phyloP scores from a whole-genome alignment of 2,888 invertebrate genomes.

The Plagiodera versicolora region DNA sequence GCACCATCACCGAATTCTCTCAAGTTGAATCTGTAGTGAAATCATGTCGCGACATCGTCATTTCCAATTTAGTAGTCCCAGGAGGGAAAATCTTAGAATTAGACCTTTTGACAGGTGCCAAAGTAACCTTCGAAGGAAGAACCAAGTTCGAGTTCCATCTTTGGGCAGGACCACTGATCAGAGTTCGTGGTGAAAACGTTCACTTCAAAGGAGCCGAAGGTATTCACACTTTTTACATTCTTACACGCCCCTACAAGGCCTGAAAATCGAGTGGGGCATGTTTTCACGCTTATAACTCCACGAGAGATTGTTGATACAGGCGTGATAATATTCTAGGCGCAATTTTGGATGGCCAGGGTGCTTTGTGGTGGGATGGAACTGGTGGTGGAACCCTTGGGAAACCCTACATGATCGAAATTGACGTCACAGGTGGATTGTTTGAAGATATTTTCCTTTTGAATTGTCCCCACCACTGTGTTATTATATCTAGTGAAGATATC shows the following conservation, averaged over 20 bases:
- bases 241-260: too few species aligned
- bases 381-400: constrained; percentile 14
- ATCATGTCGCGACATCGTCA: constrained; percentile 17
- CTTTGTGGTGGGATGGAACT: constrained; percentile 17
- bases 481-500: constrained; percentile 22
- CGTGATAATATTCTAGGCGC: constrained; percentile 8
- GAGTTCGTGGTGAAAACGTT: constrained; percentile 19
- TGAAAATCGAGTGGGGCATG: too few species aligned
- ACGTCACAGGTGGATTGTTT: constrained; percentile 22
- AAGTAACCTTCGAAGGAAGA: constrained; percentile 20
- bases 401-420: constrained; percentile 20
- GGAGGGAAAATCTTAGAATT: constrained; percentile 17
- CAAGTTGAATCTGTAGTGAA: constrained; percentile 11
- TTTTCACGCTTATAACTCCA: too few species aligned
- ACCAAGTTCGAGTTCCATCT: constrained; percentile 17
- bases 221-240: background rate
- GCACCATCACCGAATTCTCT: constrained; percentile 17
- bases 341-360: constrained; percentile 19
- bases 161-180: constrained; percentile 23
- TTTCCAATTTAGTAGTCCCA: constrained; percentile 22
- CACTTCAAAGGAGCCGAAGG: constrained; percentile 21
- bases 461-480: constrained; percentile 30
- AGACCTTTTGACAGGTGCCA: constrained; percentile 12
- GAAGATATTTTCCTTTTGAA: constrained; percentile 28
- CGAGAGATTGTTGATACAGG: background rate